Evolutionary conservation across 2,888 invertebrate species (phyloP), one percentile per base, ranked within the genome.

Genomic region (Allophyes oxyacanthae): DNA sequence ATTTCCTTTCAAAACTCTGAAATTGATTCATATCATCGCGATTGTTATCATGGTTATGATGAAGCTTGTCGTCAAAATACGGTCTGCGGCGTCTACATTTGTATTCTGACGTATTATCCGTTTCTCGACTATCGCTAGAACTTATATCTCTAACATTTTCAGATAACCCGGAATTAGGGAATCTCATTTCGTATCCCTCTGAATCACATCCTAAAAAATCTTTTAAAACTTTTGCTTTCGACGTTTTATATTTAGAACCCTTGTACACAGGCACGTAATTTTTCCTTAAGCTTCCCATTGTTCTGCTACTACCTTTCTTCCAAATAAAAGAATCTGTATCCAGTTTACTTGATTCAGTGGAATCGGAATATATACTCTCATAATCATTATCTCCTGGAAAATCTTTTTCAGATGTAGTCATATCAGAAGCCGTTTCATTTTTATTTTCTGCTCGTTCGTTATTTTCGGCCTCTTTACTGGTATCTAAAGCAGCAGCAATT

Each of bases 291-390:
- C 66, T 66, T 38, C 67, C 66, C 55, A 72, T 49, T 61, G 74
- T 72, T 51, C 72, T 75, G 48, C 63, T 71, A 7, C 55, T 6
- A n/a, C 55, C 53, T 58, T 81, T 79, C 42, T 79, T 82, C 88
- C 89, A 90, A 66, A 85, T 74, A 72, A 89, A 89, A 0, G 85
- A 87, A 70, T 86, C 82, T 4, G 85, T 75, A 15, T 85, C 88
- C 9, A 75, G 58, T 81, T 87, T 87, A 64, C 86, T 86, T 0
- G 84, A 84, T 38, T 83, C 86, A 36, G 84, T 81, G 36, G 87
- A 82, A 62, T 88, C 88, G 6, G 87, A 86, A 68, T 70, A 73
- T 30, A 69, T 75, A 41, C 70, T 77, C 4, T 76, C 72, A 45
- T 72, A 65, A 40, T 75, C 61, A 49, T 72, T 72, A 30, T 58